phyloP scores from a whole-genome alignment of 1,140 invertebrate species.

The Lordiphosa mommai region DNA sequence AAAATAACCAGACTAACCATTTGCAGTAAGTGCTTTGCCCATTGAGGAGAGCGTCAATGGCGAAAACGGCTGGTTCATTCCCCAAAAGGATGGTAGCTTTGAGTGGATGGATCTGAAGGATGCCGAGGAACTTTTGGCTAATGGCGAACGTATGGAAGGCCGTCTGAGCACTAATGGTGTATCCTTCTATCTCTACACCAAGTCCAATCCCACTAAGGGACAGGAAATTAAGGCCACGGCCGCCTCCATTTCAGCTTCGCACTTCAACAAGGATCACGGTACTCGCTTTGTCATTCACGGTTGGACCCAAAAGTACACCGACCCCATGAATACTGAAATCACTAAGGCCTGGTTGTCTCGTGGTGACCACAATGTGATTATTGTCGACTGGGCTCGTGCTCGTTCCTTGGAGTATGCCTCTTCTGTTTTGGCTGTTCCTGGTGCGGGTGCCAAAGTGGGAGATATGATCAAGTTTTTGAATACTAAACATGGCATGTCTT shows the following conservation, averaged over 20 bases:
- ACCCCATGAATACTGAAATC: constrained; percentile 49
- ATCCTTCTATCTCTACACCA: constrained; percentile 62
- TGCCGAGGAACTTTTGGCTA: constrained; percentile 38
- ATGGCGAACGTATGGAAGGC: constrained; percentile 26
- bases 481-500: constrained; percentile 45
- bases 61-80: constrained; percentile 48
- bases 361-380: constrained; percentile 81
- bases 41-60: constrained; percentile 38
- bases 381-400: constrained; percentile 81
- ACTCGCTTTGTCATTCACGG: constrained; percentile 68
- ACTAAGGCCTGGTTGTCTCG: constrained; percentile 79
- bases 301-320: constrained; percentile 46
- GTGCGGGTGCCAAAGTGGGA: constrained; percentile 78
- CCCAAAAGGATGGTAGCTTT: constrained; percentile 28
- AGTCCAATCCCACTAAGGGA: constrained; percentile 31
- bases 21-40: constrained; percentile 40
- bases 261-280: constrained; percentile 54
- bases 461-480: constrained; percentile 65
- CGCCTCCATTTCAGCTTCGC: constrained; percentile 36
- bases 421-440: constrained; percentile 79
- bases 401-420: constrained; percentile 78
- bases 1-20: too few relatives aligned
- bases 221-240: constrained; percentile 33
- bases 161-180: constrained; percentile 44
- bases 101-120: constrained; percentile 43